Percentiles rank a stretch among this genome's conserved stretches.
phyloP scores from a whole-genome alignment of 2,113 vertebrate species.

The Mesoclemmys tuberculata region DNA sequence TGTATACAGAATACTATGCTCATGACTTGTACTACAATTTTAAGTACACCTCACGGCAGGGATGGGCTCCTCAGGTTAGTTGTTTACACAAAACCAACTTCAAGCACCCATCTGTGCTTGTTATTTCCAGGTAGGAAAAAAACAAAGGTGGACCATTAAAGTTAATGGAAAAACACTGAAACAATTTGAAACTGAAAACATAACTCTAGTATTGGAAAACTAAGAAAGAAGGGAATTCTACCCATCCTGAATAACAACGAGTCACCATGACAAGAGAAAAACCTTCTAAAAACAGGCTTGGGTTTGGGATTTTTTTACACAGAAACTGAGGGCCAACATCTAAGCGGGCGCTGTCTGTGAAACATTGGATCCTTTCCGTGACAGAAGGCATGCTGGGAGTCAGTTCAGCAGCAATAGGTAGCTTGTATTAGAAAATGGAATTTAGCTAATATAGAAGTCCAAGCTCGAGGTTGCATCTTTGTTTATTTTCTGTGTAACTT shows the following conservation, averaged over 20 bases:
- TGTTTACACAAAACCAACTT: background rate
- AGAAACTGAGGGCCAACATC: background rate
- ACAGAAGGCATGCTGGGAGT: background rate
- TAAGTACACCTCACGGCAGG: background rate
- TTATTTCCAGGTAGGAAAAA: background rate
- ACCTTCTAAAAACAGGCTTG: background rate
- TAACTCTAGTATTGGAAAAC: background rate
- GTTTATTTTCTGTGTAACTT: background rate
- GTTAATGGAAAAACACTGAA: background rate
- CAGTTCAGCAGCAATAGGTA: background rate
- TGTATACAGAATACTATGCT: background rate
- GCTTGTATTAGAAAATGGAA: background rate
- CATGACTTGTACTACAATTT: background rate
- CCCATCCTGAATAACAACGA: background rate
- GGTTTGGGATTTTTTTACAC: background rate
- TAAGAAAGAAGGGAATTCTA: background rate
- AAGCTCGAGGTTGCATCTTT: background rate
- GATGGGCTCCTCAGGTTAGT: background rate
- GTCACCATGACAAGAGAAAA: background rate
- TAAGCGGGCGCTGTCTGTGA: background rate
- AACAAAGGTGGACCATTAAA: background rate
- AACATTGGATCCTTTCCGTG: background rate
- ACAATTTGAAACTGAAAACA: background rate
- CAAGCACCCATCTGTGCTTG: background rate
- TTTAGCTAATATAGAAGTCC: background rate